Percentiles rank a stretch among this genome's conserved stretches.
phyloP scores from a whole-genome alignment of 2,797 vertebrate species.

The Numenius phaeopus region DNA sequence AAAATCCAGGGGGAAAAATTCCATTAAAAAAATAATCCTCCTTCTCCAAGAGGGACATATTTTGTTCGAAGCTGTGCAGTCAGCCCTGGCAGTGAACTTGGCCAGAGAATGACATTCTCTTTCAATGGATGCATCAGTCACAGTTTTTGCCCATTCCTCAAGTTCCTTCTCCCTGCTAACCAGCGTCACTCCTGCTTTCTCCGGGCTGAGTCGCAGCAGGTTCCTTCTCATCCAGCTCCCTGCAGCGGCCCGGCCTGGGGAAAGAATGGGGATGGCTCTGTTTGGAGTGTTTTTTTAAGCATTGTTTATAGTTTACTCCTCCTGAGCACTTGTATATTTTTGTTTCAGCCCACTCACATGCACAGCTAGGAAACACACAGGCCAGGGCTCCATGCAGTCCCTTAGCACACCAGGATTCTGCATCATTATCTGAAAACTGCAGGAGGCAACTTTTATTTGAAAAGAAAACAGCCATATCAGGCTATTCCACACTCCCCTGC shows the following conservation, averaged over 20 bases:
- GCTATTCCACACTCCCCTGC: background rate
- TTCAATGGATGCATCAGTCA: background rate
- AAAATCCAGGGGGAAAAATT: background rate
- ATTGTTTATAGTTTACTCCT: conserved; percentile 48
- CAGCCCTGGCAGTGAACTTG: conserved; percentile 21
- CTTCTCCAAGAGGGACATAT: background rate
- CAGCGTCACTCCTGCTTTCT: conserved; percentile 16
- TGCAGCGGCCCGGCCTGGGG: background rate
- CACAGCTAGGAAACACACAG: conserved; percentile 35
- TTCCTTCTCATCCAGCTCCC: conserved; percentile 65
- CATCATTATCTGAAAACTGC: background rate
- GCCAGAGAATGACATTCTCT: background rate
- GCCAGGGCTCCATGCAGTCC: conserved; percentile 26
- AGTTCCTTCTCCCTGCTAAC: conserved; percentile 65
- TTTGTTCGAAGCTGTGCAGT: background rate
- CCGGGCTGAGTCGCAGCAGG: background rate
- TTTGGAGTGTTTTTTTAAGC: conserved; percentile 36
- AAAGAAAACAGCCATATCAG: conserved; percentile 36
- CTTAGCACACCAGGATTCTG: background rate
- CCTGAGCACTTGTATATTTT: conserved; percentile 21
- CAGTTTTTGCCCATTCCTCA: conserved; percentile 64
- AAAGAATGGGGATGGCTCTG: background rate
- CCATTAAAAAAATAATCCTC: background rate
- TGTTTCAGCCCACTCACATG: conserved; percentile 40
- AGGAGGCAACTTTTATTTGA: conserved; percentile 8